These are phyloP conservation scores for Heliopora coerulea DNA, from an alignment of 92 coral and sea anemone species.

Conservation along the genomic window DNA sequence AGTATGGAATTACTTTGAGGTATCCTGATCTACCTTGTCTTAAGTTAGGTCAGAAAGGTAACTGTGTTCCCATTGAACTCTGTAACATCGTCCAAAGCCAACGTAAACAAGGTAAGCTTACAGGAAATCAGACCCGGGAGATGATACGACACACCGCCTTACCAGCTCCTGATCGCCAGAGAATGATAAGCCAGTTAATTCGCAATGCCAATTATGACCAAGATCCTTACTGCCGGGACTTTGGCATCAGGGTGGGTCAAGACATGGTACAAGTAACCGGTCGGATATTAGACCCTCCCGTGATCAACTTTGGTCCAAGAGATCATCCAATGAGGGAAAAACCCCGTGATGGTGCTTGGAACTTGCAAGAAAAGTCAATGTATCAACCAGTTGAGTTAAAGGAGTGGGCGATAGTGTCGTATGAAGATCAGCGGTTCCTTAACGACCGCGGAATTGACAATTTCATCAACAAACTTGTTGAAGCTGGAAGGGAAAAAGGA, in stretches of 20 bases:
- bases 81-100: slow-evolving; percentile 66
- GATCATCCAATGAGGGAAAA: not conserved
- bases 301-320: slow-evolving; percentile 57
- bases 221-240: slow-evolving; percentile 46
- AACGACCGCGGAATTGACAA: slow-evolving; percentile 17
- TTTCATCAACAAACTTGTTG: slow-evolving; percentile 5
- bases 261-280: slow-evolving; percentile 76
- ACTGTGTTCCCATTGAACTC: slow-evolving; percentile 80
- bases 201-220: not conserved
- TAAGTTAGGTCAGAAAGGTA: slow-evolving; percentile 59
- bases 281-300: slow-evolving; percentile 75
- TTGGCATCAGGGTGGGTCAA: slow-evolving; percentile 65
- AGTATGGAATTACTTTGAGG: slow-evolving; percentile 57
- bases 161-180: slow-evolving; percentile 69
- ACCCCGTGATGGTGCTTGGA: slow-evolving; percentile 86
- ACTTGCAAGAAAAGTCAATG: slow-evolving; percentile 58
- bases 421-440: not conserved
- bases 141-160: slow-evolving; percentile 80
- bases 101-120: slow-evolving; percentile 54
- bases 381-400: slow-evolving; percentile 18
- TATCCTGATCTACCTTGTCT: slow-evolving; percentile 56
- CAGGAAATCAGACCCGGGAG: slow-evolving; percentile 70
- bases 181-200: slow-evolving; percentile 63
- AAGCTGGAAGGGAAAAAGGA: slow-evolving; percentile 19
- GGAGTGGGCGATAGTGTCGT: slow-evolving; percentile 36